Evolutionary conservation across 2,113 vertebrate species (phyloP).

Genomic region (Hydropotes inermis): DNA sequence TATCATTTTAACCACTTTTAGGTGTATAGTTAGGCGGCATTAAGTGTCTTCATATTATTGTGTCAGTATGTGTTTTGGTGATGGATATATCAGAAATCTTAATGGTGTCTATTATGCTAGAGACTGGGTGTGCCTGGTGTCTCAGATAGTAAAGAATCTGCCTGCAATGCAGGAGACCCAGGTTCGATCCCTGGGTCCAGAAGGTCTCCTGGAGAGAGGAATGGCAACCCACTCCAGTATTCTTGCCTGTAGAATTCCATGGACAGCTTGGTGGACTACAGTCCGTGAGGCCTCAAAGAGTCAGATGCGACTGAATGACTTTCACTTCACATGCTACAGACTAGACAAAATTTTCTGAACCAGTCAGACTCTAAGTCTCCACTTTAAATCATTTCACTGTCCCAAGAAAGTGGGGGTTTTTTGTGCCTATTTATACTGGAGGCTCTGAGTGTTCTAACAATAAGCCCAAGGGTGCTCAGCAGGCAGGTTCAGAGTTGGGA

Average conservation of each 20-base stretch:
- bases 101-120: neutral
- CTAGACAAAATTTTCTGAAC: neutral
- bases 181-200: neutral
- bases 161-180: neutral
- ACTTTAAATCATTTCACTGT: neutral
- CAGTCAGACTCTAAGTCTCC: neutral
- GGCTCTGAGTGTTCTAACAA: neutral
- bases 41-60: neutral
- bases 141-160: neutral
- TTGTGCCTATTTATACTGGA: neutral
- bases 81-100: neutral
- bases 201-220: neutral
- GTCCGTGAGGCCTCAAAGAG: neutral
- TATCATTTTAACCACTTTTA: neutral
- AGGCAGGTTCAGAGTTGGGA: neutral
- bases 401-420: neutral
- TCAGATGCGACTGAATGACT: neutral
- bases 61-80: neutral
- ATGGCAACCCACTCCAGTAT: neutral
- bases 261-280: neutral
- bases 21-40: neutral
- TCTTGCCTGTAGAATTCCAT: neutral
- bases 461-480: fast-evolving
- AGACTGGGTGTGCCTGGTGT: neutral
- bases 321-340: neutral